These are phyloP conservation scores for Falco punctatus DNA, from an alignment of 2,113 vertebrate genomes.

Conservation along the genomic window DNA sequence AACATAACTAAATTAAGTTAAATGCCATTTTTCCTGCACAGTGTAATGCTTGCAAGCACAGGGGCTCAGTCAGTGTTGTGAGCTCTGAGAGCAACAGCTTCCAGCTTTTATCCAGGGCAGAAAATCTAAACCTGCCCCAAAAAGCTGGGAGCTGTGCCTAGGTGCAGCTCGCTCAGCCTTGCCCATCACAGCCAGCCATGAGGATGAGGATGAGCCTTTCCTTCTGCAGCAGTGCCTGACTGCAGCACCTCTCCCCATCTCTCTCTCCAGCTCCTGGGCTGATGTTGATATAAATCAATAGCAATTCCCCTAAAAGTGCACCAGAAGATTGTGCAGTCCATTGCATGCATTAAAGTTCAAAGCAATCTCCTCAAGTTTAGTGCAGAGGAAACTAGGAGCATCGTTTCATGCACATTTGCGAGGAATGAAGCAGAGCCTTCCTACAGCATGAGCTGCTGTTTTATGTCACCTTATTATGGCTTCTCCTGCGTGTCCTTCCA, in stretches of 20 bases:
- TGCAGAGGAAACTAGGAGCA: not conserved
- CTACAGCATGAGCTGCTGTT: not conserved
- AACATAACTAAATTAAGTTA: not conserved
- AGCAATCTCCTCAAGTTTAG: not conserved
- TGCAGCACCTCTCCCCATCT: accelerated
- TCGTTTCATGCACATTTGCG: not conserved
- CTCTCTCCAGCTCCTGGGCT: not conserved
- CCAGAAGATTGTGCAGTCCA: not conserved
- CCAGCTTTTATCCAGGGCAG: not conserved
- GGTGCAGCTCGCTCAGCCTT: not conserved
- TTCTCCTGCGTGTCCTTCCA: not conserved
- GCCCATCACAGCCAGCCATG: not conserved
- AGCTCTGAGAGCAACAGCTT: not conserved
- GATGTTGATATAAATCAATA: accelerated
- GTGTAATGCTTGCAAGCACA: not conserved
- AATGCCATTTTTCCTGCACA: not conserved
- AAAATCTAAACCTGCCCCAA: accelerated
- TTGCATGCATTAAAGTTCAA: not conserved
- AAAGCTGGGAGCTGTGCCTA: accelerated
- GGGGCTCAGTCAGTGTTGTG: not conserved
- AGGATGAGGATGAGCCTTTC: not conserved
- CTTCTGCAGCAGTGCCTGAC: not conserved
- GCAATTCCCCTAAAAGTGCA: not conserved
- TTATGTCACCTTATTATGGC: accelerated
- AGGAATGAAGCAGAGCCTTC: not conserved